Evolutionary conservation across 2,113 vertebrate genomes (phyloP), one percentile per base, ranked within the genome.

Genomic region (Datnioides undecimradiatus): DNA sequence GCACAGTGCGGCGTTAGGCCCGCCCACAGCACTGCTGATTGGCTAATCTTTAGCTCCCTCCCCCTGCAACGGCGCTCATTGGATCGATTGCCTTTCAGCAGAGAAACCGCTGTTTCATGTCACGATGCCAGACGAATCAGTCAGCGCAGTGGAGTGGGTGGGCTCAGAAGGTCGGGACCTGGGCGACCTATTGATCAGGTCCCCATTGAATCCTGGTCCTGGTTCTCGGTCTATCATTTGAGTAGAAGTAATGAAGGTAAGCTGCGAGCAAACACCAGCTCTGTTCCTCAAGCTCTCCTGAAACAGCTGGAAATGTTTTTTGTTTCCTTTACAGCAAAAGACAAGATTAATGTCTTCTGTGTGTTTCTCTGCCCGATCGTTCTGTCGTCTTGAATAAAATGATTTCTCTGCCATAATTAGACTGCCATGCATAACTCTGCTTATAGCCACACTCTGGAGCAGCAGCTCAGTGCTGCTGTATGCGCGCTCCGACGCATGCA

Each of bases 401-500:
- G 40, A 68, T 60, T 45, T 54, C 21, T 0, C n/a, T 34, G 45
- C 33, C n/a, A 6, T 64, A 41, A 69, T 71, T 40, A 34, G 10
- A 78, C 78, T 54, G 40, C 23, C 29, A 19, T 38, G 21, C 7
- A 5, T 7, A 52, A 68, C 51, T 40, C 41, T 34, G 48, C 62
- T 46, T n/a, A n/a, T n/a, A 27, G 49, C 27, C 8, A 14, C 45
- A 27, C 27, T 16, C 29, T 3, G 13, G 33, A 31, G 71, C 25
- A 5, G 25, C 7, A 10, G 29, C 27, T 4, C 21, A 19, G 45
- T 46, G n/a, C 46, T 10, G 33, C 9, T 23, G 46, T 14, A 48
- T 64, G 49, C 31, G 16, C 31, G n/a, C 48, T 23, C 21, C 27
- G n/a, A 68, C 41, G 58, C 31, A 34, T 72, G 73, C 58, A 55